Evolutionary conservation across 2,113 vertebrate genomes (phyloP).

Genomic region (Rhagologus leucostigma): DNA sequence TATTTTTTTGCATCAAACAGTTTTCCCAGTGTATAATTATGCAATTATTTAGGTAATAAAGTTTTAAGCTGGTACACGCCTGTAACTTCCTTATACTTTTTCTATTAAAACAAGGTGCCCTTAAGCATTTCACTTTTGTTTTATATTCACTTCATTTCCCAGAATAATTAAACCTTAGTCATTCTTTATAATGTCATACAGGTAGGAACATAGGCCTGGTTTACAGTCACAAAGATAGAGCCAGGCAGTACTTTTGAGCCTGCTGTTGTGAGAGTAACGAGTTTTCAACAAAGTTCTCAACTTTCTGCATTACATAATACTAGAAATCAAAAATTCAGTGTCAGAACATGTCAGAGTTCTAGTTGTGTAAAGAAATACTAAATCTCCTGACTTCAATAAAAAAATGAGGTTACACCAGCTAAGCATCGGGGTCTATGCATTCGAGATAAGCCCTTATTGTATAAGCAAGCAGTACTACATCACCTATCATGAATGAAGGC

Average conservation of each 20-base stretch:
- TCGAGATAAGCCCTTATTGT: background rate
- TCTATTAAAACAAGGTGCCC: slow-evolving; percentile 8
- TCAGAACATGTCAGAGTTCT: background rate
- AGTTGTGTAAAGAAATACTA: background rate
- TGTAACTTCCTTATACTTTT: slow-evolving; percentile 37
- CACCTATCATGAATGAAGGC: background rate
- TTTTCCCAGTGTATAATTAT: slow-evolving; percentile 19
- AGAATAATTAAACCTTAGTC: slow-evolving; percentile 51
- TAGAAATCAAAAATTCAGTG: background rate
- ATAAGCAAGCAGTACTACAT: background rate
- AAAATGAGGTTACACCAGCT: background rate
- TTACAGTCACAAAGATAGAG: background rate
- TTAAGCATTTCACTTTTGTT: background rate
- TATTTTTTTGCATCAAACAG: background rate
- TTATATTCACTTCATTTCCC: slow-evolving; percentile 27
- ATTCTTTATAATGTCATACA: background rate
- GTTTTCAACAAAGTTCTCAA: background rate
- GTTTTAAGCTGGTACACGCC: slow-evolving; percentile 4
- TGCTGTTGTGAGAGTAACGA: background rate
- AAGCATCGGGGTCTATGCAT: background rate
- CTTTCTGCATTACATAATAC: background rate
- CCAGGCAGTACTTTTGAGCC: background rate
- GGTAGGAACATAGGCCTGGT: background rate
- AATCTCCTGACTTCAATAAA: background rate
- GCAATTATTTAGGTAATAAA: slow-evolving; percentile 42